These are phyloP conservation scores for Drosophila lacertosa DNA, from an alignment of 1,140 invertebrate species.

Conservation along the genomic window DNA sequence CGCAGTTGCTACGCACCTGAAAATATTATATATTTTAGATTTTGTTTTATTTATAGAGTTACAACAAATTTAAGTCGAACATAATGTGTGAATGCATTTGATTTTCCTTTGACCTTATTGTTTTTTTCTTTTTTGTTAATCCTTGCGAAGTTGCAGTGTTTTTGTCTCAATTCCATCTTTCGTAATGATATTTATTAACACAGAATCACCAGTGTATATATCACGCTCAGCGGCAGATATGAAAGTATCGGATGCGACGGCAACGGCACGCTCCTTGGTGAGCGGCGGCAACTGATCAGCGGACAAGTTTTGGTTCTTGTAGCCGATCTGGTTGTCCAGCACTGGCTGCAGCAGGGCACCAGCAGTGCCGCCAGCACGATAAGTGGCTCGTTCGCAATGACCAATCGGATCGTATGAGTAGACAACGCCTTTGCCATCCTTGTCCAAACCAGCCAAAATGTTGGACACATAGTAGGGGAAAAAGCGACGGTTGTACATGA, in stretches of 20 bases:
- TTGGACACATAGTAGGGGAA: constrained; percentile 99
- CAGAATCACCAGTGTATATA: constrained; percentile 97
- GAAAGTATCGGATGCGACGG: constrained; percentile 96
- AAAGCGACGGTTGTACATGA: constrained; percentile 98
- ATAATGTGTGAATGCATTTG: constrained; percentile 27
- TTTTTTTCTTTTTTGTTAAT: constrained; percentile 86
- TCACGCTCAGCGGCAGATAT: constrained; percentile 98
- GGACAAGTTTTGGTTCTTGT: constrained; percentile 93
- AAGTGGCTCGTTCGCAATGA: constrained; percentile 92
- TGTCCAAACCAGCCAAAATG: constrained; percentile 95
- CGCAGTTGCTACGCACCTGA: not conserved
- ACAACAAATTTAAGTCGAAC: constrained; percentile 60
- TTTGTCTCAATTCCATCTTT: constrained; percentile 92
- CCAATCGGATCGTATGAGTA: constrained; percentile 99
- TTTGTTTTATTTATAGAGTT: constrained; percentile 38
- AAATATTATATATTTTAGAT: constrained; percentile 24
- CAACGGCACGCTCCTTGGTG: constrained; percentile 91
- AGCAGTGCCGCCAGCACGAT: constrained; percentile 93
- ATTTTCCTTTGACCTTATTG: constrained; percentile 6
- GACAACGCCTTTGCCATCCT: constrained; percentile 95
- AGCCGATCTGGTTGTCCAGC: constrained; percentile 95
- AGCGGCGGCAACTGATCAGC: constrained; percentile 87
- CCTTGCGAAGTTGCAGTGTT: constrained; percentile 89
- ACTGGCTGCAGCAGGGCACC: constrained; percentile 92
- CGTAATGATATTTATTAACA: constrained; percentile 95